Conservation (phyloP, 2,888 invertebrate species). For the Pherbina coryleti region DNA sequence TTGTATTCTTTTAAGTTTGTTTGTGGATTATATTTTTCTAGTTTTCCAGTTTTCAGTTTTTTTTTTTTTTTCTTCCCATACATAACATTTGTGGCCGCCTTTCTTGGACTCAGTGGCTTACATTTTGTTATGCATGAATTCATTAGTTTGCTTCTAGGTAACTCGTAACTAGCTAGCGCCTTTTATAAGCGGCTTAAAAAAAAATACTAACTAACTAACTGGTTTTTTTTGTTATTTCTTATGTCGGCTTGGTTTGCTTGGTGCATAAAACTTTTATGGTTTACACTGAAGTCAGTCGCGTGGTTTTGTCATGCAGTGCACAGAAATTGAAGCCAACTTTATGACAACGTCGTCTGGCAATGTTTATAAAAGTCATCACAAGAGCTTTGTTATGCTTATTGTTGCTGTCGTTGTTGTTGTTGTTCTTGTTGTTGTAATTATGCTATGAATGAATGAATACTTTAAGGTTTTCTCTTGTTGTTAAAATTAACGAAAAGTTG, state of each 20-base stretch:
- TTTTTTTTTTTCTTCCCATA: not conserved
- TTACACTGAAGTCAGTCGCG: not conserved
- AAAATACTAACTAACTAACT: no score
- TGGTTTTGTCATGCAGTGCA: not conserved
- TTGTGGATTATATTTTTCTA: not conserved
- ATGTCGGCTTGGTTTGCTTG: no score
- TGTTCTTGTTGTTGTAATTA: no score
- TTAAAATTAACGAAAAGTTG: no score
- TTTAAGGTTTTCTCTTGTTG: no score
- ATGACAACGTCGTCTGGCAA: not conserved
- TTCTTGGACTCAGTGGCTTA: constrained; percentile 3
- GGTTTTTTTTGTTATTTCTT: no score
- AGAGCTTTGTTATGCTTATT: no score
- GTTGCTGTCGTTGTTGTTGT: no score
- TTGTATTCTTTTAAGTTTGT: not conserved
- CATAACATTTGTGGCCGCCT: not conserved
- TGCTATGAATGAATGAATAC: no score
- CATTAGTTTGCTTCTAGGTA: constrained; percentile 3
- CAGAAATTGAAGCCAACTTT: not conserved
- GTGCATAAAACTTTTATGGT: not conserved
- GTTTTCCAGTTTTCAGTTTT: not conserved
- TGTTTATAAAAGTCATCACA: no score
- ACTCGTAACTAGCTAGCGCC: not conserved
- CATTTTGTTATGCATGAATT: constrained; percentile 13
- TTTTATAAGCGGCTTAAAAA: constrained; percentile 8